Evolutionary conservation across 1,140 invertebrate genomes (phyloP), one percentile per base, ranked within the genome.

Genomic region (Diploscapter pachys): DNA sequence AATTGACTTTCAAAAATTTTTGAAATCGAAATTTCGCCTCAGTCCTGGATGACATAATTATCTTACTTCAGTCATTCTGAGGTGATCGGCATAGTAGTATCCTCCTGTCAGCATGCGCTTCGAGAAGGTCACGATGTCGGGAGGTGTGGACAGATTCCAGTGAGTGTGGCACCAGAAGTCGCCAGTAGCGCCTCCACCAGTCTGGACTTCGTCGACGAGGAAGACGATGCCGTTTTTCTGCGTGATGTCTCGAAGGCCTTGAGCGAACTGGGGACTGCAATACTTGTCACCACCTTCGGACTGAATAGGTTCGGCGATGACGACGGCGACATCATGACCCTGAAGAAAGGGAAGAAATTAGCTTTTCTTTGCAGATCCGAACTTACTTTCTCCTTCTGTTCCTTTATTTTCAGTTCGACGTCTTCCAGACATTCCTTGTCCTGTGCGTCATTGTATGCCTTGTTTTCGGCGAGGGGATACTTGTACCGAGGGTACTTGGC

Each of bases 81-180:
- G 90, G 73, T 93, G 90, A 11, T 89, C 86, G 65, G 89, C 90
- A 83, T 92, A 92, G 87, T 92, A 99, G 86, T 93, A 98, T 31
- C 96, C 96, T 31, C 96, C 96, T 4, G 94, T 90, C 78, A 96
- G 90, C 93, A 98, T 93, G 87, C 99, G 98, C 88, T 99, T 99
- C 80, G 94, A 96, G 86, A 99, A 99, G 0, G 94, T 95, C 1
- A 99, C 93, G 61, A 98, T 87, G 86, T 99, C 96, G 0, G 96
- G 95, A 3, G 95, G 90, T 48, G 89, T 86, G 2, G 91, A 89
- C 63, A 98, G 87, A 80, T 93, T 88, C 85, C 97, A 98, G 82
- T 96, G 91, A 87, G 99, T 95, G 85, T 98, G 93, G 76, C 93
- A 94, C 96, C 96, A 99, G 89, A 97, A 93, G 87, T 94, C 96